A percentile compares a stretch with the other conserved stretches of the same genome.
phyloP scores from a whole-genome alignment of 2,797 vertebrate species.

The Salmo trutta region DNA sequence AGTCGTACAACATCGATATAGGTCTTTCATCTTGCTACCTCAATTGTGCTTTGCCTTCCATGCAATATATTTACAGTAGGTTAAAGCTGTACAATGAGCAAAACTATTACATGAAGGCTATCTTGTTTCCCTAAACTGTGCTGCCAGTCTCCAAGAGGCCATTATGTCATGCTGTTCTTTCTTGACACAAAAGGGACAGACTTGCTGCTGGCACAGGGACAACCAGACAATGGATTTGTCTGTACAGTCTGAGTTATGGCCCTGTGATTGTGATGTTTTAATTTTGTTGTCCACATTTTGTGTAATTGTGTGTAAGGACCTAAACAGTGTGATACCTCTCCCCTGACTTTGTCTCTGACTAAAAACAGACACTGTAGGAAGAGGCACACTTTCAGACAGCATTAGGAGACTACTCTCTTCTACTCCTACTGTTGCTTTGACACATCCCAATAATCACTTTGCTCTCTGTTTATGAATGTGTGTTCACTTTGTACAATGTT shows the following conservation, averaged over 20 bases:
- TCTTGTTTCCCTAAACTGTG: neutral
- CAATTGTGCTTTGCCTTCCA: neutral
- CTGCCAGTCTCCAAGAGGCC: neutral
- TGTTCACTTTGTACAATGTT: slow-evolving; percentile 19
- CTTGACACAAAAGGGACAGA: neutral
- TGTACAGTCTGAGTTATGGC: neutral
- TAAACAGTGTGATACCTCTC: slow-evolving; percentile 1
- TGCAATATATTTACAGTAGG: neutral
- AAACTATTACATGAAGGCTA: neutral
- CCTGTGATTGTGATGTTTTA: neutral
- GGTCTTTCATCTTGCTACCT: neutral
- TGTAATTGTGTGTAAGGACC: neutral
- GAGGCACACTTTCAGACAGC: slow-evolving; percentile 27
- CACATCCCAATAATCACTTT: neutral
- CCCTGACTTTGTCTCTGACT: slow-evolving; percentile 19
- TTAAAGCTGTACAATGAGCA: neutral
- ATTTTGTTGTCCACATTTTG: neutral
- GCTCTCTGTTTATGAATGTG: slow-evolving; percentile 33
- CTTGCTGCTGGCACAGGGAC: neutral
- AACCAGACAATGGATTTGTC: neutral
- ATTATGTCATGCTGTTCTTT: neutral
- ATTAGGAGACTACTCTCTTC: slow-evolving; percentile 30
- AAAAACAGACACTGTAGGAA: neutral
- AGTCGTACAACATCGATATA: no score
- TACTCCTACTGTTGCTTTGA: slow-evolving; percentile 12